Base-by-base conservation (phyloP, 2,797 vertebrate genomes). In the Bradypus variegatus region DNA sequence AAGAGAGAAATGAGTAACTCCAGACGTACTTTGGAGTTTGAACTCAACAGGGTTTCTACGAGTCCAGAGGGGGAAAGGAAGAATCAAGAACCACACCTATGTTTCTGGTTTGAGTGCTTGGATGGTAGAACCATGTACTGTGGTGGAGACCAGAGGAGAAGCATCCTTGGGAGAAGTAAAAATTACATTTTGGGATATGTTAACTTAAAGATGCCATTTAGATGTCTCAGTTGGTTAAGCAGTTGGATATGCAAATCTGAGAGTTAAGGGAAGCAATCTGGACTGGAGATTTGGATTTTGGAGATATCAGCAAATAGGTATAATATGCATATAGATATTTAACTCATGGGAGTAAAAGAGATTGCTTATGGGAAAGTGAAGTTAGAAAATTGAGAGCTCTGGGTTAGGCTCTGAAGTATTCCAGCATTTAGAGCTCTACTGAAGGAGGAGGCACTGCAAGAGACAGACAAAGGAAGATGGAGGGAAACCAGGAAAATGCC, bases 171-270 rank as follows among this genome's bases (percentile, higher is more conserved):
- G 45, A 53, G 55, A 90, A 79, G 48, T 25, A 36, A 89, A 72
- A 85, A 45, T 60, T 41, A n/a, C 58, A 25, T 5, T 60, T 91
- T 79, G 45, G 27, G 31, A 64, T 16, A 55, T 12, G 25, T 76
- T 48, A 84, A 84, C 33, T 70, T 81, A 93, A 75, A 86, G 75
- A 88, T 72, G 60, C 45, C 65, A 92, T 77, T 92, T 76, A 88
- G 91, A 65, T 82, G 82, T 90, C 58, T 76, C 73, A 72, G 19
- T 33, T 75, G 45, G 82, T 58, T 48, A 86, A 77, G 62, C 55
- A 72, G n/a, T 14, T 83, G 75, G 65, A 90, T 78, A 10, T 70
- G 86, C 87, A 65, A 91, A 85, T 48, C 41, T 65, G 58, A 94
- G 65, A 94, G 29, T 38, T 38, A 36, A 85, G 60, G 72, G 48